Evolutionary conservation across 2,797 vertebrate species (phyloP).

Genomic region (Myotis myotis): DNA sequence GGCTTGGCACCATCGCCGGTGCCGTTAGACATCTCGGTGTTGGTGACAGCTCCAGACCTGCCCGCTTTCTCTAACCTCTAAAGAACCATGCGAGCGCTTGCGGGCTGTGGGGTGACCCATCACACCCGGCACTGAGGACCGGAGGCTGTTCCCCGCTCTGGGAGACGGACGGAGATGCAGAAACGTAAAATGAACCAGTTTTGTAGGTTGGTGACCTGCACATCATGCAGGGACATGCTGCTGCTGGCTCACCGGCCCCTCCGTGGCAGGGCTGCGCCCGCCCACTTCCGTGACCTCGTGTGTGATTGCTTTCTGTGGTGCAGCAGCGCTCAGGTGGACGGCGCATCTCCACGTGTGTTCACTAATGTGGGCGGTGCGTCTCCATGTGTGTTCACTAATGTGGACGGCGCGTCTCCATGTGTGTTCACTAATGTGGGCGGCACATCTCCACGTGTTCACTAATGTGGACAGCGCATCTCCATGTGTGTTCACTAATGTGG

Average conservation of each 20-base stretch:
- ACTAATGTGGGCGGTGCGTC: too few relatives aligned
- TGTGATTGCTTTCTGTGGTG: constrained; percentile 71
- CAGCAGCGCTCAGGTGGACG: too few relatives aligned
- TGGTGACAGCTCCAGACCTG: constrained; percentile 86
- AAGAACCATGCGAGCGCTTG: constrained; percentile 75
- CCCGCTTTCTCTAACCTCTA: constrained; percentile 76
- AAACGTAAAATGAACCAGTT: constrained; percentile 65
- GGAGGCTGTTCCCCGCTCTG: constrained; percentile 75
- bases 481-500: too few relatives aligned
- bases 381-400: too few relatives aligned
- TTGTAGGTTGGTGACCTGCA: constrained; percentile 76
- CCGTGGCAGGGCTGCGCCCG: constrained; percentile 59
- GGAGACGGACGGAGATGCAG: constrained; percentile 56
- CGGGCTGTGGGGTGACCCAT: constrained; percentile 75
- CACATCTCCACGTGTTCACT: too few relatives aligned
- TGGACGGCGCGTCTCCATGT: too few relatives aligned
- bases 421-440: too few relatives aligned
- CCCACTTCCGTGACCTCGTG: constrained; percentile 77
- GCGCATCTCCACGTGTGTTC: too few relatives aligned
- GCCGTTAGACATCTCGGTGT: constrained; percentile 78
- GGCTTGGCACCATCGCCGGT: constrained; percentile 81
- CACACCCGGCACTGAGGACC: constrained; percentile 77
- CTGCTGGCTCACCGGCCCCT: constrained; percentile 68
- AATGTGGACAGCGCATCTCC: too few relatives aligned
- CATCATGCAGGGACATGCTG: constrained; percentile 78